A percentile compares a stretch with the other conserved stretches of the same genome.
phyloP scores from a whole-genome alignment of 2,113 vertebrate species.

The Rafetus swinhoei region DNA sequence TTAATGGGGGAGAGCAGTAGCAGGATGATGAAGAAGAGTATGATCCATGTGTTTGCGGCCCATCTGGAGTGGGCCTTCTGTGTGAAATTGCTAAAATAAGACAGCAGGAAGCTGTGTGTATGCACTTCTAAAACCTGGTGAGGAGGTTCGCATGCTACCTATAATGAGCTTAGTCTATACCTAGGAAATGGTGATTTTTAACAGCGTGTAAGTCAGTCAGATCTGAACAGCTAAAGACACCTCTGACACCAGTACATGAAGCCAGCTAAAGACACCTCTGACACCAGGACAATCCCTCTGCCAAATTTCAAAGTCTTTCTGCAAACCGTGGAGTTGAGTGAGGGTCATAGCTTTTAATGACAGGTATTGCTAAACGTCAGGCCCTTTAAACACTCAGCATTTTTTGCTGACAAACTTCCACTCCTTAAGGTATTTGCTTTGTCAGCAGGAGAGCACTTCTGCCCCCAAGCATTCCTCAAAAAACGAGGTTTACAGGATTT shows the following conservation, averaged over 20 bases:
- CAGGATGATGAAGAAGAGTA: not conserved
- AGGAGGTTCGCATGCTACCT: rapidly evolving
- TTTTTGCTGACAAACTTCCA: too few species aligned
- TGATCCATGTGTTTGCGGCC: not conserved
- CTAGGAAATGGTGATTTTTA: not conserved
- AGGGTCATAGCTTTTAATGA: too few species aligned
- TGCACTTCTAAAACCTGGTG: not conserved
- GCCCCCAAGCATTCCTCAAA: too few species aligned
- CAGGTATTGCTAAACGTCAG: too few species aligned
- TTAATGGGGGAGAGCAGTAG: not conserved
- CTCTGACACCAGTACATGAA: not conserved
- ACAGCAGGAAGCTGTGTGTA: constrained; percentile 31
- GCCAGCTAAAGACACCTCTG: not conserved
- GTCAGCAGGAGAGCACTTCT: too few species aligned
- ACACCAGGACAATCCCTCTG: not conserved
- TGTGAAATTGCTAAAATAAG: not conserved
- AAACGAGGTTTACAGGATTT: too few species aligned
- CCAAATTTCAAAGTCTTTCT: not conserved
- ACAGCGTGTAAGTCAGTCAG: not conserved
- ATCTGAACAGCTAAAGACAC: not conserved
- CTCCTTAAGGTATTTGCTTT: not conserved
- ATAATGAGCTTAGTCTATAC: rapidly evolving
- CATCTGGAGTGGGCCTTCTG: rapidly evolving
- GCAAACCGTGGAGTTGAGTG: not conserved
- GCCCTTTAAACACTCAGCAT: too few species aligned